Evolutionary conservation across 2,113 vertebrate genomes (phyloP).

Genomic region (Hydrochoerus hydrochaeris): DNA sequence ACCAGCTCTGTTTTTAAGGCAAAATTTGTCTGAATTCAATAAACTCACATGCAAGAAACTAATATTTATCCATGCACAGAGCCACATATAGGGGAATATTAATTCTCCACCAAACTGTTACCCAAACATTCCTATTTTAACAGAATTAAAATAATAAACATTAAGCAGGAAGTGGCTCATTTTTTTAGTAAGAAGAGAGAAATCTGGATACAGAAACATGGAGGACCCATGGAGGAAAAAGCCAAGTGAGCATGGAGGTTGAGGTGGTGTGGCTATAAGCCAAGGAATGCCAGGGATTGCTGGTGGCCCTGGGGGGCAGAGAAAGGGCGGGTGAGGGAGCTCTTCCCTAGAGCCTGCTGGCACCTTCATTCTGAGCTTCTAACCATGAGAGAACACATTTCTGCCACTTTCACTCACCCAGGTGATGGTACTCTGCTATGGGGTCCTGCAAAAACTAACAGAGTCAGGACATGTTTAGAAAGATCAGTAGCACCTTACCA

Average conservation of each 20-base stretch:
- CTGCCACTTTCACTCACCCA: background rate
- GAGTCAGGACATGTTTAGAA: background rate
- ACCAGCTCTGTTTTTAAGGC: background rate
- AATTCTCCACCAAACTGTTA: background rate
- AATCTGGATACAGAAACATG: background rate
- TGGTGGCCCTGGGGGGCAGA: background rate
- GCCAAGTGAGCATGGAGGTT: background rate
- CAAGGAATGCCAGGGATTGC: background rate
- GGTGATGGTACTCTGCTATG: background rate
- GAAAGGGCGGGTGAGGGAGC: background rate
- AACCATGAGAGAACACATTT: background rate
- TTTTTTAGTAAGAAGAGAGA: background rate
- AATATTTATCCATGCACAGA: background rate
- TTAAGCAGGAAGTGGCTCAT: background rate
- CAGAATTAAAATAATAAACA: slow-evolving; percentile 41
- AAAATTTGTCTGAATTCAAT: slow-evolving; percentile 45
- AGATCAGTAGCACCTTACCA: background rate
- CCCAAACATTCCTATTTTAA: slow-evolving; percentile 34
- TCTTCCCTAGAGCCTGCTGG: background rate
- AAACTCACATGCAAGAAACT: background rate
- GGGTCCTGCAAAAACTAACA: background rate
- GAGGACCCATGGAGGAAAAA: background rate
- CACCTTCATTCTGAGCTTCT: background rate
- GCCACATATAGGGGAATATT: background rate
- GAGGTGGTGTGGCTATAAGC: background rate